Evolutionary conservation across 2,888 invertebrate species (phyloP), one percentile per base, ranked within the genome.

Genomic region (Epinotia bilunana): DNA sequence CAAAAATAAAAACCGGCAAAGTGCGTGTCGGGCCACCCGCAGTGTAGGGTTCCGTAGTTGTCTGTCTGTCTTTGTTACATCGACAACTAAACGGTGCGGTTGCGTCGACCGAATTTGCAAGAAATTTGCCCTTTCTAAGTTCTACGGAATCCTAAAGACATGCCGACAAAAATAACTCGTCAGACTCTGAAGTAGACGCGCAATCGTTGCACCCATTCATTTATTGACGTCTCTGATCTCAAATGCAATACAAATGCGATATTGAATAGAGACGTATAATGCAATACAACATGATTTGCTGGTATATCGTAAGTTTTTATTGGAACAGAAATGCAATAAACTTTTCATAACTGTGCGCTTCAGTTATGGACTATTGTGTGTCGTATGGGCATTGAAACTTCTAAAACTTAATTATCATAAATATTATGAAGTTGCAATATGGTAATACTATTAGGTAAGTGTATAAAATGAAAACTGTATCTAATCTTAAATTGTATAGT

Each of bases 381-480:
- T 65, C 53, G 20, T 53, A 71, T 53, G 33, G 39, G 53, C 43
- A 69, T 70, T 63, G 49, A 39, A 43, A 71, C 33, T 65, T 49
- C 28, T n/a, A 53, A 49, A 55, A 49, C 23, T n/a, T 39, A 46
- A 64, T 57, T 12, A 16, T 23, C 16, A 68, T 65, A 65, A 64
- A 73, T 79, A 83, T 80, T 86, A 90, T 87, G 87, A 88, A 78
- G 85, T 73, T 76, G 77, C 77, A 85, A 79, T 83, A 90, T 91
- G 90, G 79, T 86, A 78, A 81, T 84, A 77, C 79, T 87, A 79
- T 82, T 90, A 65, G 86, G 91, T 90, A 83, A 86, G 81, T 81
- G 23, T 18, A 53, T 33, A 62, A 7, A 28, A 68, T 69, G n/a
- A 20, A 61, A 71, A 58, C 67, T 23, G 23, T 18, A 55, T 49